Evolutionary conservation across 2,113 vertebrate species (phyloP), one percentile per base, ranked within the genome.

Genomic region (Carassius carassius): DNA sequence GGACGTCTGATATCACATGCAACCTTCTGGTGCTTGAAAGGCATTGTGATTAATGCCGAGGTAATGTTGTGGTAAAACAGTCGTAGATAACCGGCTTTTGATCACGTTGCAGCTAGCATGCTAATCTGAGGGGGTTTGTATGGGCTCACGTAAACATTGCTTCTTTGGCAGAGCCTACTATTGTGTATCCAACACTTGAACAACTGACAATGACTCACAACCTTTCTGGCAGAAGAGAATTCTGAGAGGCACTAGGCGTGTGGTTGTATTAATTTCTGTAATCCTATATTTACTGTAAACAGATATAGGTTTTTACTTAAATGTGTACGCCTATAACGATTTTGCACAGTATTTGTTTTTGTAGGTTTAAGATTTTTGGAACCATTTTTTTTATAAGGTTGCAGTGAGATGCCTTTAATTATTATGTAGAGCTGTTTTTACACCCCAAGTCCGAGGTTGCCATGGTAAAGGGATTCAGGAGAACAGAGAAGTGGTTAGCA

Each of bases 1-100:
- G 29, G 3, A 44, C 7, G 37, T 67, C 44, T 81, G 78, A 81
- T 81, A 65, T 69, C 4, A 7, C 58, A 21, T 29, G 49, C 25
- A 69, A 81, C 79, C 62, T 81, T 23, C 44, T 69, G 41, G 44
- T 81, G 44, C 79, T 81, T 81, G 79, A 69, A 69, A 81, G 17
- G 5, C 41, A 47, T 17, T 29, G n/a, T 80, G 78, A 80, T 37
- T 80, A 81, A 78, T 60, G 54, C 32, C 3, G 76, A 78, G 54
- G 32, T 41, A 58, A 81, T 29, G 37, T 67, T 81, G 78, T 69
- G 44, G 41, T 25, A 51, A 67, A 81, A 51, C 79, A 81, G 37
- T 65, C 3, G 6, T 17, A 65, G 78, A 81, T 51, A 69, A 51
- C 62, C 16, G 23, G 25, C 78, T 69, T 81, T 69, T 35, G 62